Evolutionary conservation across 2,888 invertebrate species (phyloP).

Genomic region (Pteria penguin): DNA sequence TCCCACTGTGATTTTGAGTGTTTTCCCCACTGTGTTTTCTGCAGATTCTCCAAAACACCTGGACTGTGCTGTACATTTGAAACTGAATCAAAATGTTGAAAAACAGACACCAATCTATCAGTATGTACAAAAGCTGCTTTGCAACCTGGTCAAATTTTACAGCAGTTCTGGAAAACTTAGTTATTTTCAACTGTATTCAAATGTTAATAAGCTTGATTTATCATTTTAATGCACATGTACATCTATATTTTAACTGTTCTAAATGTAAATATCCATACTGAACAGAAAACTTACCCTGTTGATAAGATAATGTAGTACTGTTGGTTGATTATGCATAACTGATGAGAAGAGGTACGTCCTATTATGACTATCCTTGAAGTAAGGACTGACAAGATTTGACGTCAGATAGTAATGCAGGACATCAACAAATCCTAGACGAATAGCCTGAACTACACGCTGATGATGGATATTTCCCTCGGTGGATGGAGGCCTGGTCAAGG

Average conservation of each 20-base stretch:
- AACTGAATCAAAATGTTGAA: too few relatives aligned
- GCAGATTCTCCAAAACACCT: too few relatives aligned
- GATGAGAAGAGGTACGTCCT: constrained; percentile 74
- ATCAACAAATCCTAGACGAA: constrained; percentile 73
- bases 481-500: background rate
- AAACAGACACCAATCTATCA: background rate
- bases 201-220: too few relatives aligned
- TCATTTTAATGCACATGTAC: too few relatives aligned
- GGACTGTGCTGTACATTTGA: too few relatives aligned
- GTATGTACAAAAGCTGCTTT: too few relatives aligned
- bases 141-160: too few relatives aligned
- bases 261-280: too few relatives aligned
- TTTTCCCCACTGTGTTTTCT: too few relatives aligned
- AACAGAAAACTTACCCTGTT: constrained; percentile 72
- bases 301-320: constrained; percentile 72
- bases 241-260: background rate
- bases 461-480: constrained; percentile 44
- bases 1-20: too few relatives aligned
- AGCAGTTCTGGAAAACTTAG: too few relatives aligned
- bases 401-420: constrained; percentile 76
- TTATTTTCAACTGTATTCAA: too few relatives aligned
- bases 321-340: constrained; percentile 75
- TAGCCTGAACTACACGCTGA: constrained; percentile 69
- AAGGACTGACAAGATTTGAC: constrained; percentile 64
- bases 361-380: constrained; percentile 66